Evolutionary conservation across 2,888 invertebrate genomes (phyloP).

Genomic region (Slavum lentiscoides): DNA sequence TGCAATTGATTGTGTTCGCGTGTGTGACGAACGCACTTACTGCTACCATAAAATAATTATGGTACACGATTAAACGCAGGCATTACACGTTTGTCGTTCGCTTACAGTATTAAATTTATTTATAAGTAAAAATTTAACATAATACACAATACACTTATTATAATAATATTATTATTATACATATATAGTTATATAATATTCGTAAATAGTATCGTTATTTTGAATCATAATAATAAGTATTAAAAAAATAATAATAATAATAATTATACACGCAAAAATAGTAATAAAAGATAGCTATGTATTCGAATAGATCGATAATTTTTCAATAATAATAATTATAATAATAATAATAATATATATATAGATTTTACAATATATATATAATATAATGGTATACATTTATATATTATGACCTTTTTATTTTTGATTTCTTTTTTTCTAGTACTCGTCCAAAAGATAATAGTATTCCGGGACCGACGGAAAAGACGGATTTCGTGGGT

Average conservation of each 20-base stretch:
- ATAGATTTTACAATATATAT: conserved; percentile 18
- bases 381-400: conserved; percentile 19
- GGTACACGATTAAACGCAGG: too few species aligned
- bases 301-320: conserved; percentile 19
- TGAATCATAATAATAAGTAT: conserved; percentile 1
- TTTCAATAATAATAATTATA: conserved; percentile 43
- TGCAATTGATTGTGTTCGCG: background rate
- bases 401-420: conserved; percentile 6
- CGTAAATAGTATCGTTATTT: conserved; percentile 31
- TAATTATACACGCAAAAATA: conserved; percentile 40
- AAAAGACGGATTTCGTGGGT: conserved; percentile 5
- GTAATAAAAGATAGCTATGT: conserved; percentile 39
- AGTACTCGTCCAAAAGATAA: conserved; percentile 15
- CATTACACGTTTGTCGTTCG: background rate
- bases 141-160: conserved; percentile 39
- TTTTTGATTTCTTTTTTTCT: conserved; percentile 9
- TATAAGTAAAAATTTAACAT: conserved; percentile 48
- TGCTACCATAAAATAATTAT: too few species aligned
- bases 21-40: background rate
- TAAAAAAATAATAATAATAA: conserved; percentile 21
- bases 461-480: background rate
- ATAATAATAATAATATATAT: conserved; percentile 1
- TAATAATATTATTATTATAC: background rate
- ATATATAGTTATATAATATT: conserved; percentile 22
- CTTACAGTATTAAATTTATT: conserved; percentile 45